A percentile compares a stretch with the other conserved stretches of the same genome.
Conservation (phyloP, 2,113 vertebrate species). For the Pedetes capensis region DNA sequence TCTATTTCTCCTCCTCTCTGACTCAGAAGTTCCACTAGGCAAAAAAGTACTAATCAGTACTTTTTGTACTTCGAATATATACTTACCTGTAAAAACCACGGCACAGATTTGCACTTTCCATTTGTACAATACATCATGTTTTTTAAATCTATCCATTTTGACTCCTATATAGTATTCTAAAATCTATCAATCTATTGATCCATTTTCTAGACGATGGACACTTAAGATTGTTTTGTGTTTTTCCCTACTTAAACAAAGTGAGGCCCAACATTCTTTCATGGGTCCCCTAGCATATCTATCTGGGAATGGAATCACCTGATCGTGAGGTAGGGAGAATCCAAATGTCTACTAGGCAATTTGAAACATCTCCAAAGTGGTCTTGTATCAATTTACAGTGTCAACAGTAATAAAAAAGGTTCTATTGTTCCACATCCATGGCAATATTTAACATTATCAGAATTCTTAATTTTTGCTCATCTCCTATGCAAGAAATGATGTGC, state of each 20-base stretch:
- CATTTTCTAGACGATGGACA: background rate
- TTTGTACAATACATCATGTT: constrained; percentile 10
- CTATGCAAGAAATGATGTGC: background rate
- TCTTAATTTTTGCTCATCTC: background rate
- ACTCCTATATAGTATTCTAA: background rate
- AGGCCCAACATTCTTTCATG: background rate
- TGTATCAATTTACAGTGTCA: background rate
- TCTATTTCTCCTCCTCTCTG: background rate
- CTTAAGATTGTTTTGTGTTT: background rate
- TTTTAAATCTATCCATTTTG: constrained; percentile 30
- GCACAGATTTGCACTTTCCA: background rate
- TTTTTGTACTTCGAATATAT: background rate
- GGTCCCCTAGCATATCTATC: background rate
- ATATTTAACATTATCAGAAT: background rate
- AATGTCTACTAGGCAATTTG: background rate
- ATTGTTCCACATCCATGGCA: background rate
- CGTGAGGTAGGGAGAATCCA: background rate
- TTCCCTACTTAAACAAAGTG: constrained; percentile 28
- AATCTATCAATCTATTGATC: background rate
- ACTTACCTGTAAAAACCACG: background rate
- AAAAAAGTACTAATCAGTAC: too few species aligned
- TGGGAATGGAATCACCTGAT: background rate
- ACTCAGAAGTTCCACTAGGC: background rate
- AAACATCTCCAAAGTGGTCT: background rate
- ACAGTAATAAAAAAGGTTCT: background rate